Base-by-base conservation (phyloP, 2,888 invertebrate genomes). In the Dryobotodes eremita region DNA sequence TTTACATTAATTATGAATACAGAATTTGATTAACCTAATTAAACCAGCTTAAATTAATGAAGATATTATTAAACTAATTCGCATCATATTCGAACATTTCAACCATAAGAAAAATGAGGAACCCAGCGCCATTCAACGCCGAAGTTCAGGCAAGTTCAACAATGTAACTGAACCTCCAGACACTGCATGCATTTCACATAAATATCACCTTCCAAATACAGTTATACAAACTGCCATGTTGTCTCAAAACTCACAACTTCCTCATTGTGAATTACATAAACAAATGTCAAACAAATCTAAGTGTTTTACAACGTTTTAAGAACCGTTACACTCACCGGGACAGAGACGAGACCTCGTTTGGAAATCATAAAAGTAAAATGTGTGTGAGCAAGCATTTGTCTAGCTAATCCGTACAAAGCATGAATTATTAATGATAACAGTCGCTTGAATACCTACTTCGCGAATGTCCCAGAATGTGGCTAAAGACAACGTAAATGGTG, bases 201-300 rank as follows among this genome's bases (percentile, higher is more conserved):
- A 86, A 84, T 84, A 84, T 79, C 81, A 80, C 50, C 61, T 85
- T 81, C 77, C 55, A 82, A 82, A 80, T 82, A 89, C 88, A 86
- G 88, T 86, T 89, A 88, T 69, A 77, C 80, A 70, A 80, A 84
- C 88, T 80, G 75, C 72, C 77, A 71, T 82, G 70, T 72, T 71
- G 79, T 87, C 69, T 72, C 64, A 71, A 88, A 77, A 87, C 81
- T 78, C 72, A 50, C 64, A 72, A 76, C 71, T 83, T 78, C 77
- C 84, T 70, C 84, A 68, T 77, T 88, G 86, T 86, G 86, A 89
- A 88, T 85, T 78, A 86, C 86, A 88, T 83, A 84, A 89, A 83
- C 88, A 86, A 88, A 88, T 83, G 86, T 86, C 86, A 81, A 88
- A 88, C 78, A 88, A 73, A 88, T 86, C 74, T 71, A 83, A 88